Percentiles rank a stretch among this genome's conserved stretches.
Conservation (phyloP, 2,888 invertebrate genomes). For the Drosophila nr. perissopoda region DNA sequence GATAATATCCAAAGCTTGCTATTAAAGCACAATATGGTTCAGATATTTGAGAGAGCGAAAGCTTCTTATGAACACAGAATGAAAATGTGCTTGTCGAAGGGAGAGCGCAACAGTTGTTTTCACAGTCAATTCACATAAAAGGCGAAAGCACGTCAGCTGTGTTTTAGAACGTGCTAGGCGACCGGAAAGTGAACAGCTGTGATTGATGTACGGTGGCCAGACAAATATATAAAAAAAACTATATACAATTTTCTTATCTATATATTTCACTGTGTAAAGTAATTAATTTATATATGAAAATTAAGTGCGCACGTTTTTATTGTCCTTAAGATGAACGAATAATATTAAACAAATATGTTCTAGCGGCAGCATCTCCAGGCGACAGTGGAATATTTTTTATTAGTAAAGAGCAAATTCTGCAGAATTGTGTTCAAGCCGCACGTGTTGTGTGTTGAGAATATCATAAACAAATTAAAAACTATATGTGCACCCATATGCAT, state of each 20-base stretch:
- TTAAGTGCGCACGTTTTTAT: neutral
- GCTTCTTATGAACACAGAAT: neutral
- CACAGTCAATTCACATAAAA: conserved; percentile 34
- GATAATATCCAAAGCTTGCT: conserved; percentile 19
- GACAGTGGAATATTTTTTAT: conserved; percentile 28
- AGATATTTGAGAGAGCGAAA: neutral
- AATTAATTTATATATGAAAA: neutral
- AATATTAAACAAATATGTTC: neutral
- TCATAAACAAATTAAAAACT: neutral
- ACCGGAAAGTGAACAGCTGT: conserved; percentile 38
- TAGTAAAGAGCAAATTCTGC: conserved; percentile 9
- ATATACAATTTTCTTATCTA: conserved; percentile 8
- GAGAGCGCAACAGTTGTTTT: conserved; percentile 40
- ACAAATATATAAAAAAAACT: conserved; percentile 1
- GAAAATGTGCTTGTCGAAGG: neutral
- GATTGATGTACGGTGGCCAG: conserved; percentile 4
- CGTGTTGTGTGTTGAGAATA: neutral
- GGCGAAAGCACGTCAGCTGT: conserved; percentile 23
- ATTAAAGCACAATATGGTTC: neutral
- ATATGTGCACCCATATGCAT: conserved; percentile 6
- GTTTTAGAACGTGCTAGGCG: conserved; percentile 39
- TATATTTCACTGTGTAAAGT: neutral
- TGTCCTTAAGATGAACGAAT: neutral
- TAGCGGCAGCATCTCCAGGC: conserved; percentile 26
- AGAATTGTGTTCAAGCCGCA: conserved; percentile 1